A percentile compares a stretch with the other conserved stretches of the same genome.
Evolutionary conservation across 2,113 vertebrate species (phyloP).

Genomic region (Macquaria australasica): DNA sequence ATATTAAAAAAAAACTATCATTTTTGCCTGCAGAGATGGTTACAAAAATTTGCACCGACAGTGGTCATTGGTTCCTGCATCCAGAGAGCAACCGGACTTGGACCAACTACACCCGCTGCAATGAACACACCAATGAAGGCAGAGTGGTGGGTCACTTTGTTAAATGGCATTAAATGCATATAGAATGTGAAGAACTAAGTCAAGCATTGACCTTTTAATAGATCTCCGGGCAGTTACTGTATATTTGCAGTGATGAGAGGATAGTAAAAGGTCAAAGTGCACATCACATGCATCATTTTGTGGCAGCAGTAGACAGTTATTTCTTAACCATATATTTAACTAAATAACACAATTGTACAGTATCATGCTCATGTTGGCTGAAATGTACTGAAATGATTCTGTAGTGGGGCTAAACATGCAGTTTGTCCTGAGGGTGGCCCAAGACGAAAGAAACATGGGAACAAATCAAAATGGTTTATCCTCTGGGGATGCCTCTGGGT

Average conservation of each 20-base stretch:
- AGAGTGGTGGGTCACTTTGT: slow-evolving; percentile 86
- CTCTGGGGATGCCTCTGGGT: neutral
- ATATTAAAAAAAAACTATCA: neutral
- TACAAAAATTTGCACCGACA: slow-evolving; percentile 92
- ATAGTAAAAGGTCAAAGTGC: neutral
- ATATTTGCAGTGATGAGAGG: neutral
- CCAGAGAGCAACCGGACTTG: slow-evolving; percentile 95
- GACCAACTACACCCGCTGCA: slow-evolving; percentile 96
- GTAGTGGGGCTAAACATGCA: neutral
- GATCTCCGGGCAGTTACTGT: neutral
- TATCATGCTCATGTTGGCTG: neutral
- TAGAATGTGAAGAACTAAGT: neutral
- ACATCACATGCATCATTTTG: neutral
- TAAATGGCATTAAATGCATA: neutral
- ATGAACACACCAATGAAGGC: slow-evolving; percentile 86
- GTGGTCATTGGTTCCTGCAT: slow-evolving; percentile 94
- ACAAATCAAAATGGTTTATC: neutral
- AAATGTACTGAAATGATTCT: neutral
- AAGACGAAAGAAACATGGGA: neutral
- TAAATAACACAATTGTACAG: neutral
- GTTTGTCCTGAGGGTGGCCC: neutral
- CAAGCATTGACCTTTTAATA: neutral
- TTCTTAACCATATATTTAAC: neutral
- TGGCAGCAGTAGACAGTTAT: neutral
- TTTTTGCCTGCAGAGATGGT: slow-evolving; percentile 89